Conservation (phyloP, 2,888 invertebrate genomes). For the Heliconius cydno region DNA sequence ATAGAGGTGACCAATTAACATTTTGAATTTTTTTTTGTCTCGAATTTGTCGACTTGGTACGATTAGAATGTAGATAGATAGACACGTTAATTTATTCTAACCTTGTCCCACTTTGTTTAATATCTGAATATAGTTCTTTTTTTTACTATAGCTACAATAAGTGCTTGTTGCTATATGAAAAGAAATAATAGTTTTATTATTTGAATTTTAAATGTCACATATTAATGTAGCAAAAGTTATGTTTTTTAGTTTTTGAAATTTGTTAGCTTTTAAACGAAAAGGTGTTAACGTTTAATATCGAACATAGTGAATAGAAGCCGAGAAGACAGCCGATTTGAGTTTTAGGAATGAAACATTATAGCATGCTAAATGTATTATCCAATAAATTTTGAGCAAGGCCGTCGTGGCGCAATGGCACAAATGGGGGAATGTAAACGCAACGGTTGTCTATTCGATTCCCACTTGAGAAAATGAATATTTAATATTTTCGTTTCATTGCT, state of each 20-base stretch:
- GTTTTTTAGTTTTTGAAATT: not conserved
- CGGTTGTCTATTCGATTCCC: no score
- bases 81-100: constrained; percentile 17
- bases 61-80: constrained; percentile 25
- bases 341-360: not conserved
- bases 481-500: no score
- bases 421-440: no score
- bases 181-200: not conserved
- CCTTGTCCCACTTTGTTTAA: constrained; percentile 19
- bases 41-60: constrained; percentile 10
- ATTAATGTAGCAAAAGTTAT: not conserved
- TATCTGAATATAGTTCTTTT: constrained; percentile 7
- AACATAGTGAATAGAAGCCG: no score
- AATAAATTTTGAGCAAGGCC: no score
- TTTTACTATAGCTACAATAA: not conserved
- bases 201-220: not conserved
- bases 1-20: constrained; percentile 26
- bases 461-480: no score
- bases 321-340: not conserved
- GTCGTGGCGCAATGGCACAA: no score
- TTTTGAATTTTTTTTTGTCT: constrained; percentile 24
- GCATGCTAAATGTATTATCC: not conserved
- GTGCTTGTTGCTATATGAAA: constrained; percentile 8
- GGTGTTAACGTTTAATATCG: not conserved
- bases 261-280: not conserved